phyloP scores from a whole-genome alignment of 2,113 vertebrate genomes.

The Nycticebus coucang region DNA sequence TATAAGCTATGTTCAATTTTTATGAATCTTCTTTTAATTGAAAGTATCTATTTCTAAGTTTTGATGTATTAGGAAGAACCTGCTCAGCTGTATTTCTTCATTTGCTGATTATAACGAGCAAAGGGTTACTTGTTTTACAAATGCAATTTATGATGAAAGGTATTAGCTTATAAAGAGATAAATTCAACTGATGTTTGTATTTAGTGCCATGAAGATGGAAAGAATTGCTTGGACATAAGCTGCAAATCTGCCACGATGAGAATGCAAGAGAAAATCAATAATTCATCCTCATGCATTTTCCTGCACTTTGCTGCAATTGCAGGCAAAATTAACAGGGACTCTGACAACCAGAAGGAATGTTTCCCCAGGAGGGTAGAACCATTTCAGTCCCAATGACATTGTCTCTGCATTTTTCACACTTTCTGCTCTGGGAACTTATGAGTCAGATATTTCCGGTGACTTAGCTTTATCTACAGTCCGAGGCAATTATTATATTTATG shows the following conservation, averaged over 20 bases:
- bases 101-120: conserved; percentile 51
- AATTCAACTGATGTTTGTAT: conserved; percentile 70
- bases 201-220: conserved; percentile 72
- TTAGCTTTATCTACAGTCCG: background rate
- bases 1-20: background rate
- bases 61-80: background rate
- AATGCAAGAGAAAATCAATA: conserved; percentile 83
- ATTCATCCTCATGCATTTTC: conserved; percentile 77
- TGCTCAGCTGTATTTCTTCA: conserved; percentile 27
- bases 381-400: conserved; percentile 14
- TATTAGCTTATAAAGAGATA: conserved; percentile 39
- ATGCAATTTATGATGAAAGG: conserved; percentile 53
- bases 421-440: background rate
- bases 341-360: conserved; percentile 52
- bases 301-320: conserved; percentile 70
- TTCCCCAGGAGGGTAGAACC: background rate
- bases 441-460: conserved; percentile 28
- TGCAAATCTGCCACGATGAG: conserved; percentile 77
- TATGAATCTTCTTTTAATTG: background rate
- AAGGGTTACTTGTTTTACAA: conserved; percentile 55
- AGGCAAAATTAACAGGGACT: conserved; percentile 77
- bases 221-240: conserved; percentile 73
- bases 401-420: background rate
- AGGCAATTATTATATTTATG: background rate
- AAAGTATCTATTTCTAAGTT: conserved; percentile 33